phyloP scores from a whole-genome alignment of 2,113 vertebrate genomes.

The Nibea coibor region DNA sequence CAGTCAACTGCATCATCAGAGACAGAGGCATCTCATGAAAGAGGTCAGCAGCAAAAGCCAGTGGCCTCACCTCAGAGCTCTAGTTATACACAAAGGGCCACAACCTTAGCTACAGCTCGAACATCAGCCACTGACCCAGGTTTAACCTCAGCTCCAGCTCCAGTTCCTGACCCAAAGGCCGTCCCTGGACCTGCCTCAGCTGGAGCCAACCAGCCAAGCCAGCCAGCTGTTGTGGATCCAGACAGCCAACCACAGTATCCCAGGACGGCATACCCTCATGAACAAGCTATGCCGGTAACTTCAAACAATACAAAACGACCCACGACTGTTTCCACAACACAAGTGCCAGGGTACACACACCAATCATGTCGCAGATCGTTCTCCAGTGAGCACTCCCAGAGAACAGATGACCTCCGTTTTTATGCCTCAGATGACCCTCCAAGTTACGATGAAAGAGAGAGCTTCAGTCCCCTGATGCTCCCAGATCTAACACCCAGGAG shows the following conservation, averaged over 20 bases:
- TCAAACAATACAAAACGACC: constrained; percentile 65
- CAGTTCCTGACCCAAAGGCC: constrained; percentile 29
- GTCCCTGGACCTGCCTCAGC: constrained; percentile 18
- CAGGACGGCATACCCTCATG: constrained; percentile 41
- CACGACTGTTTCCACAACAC: constrained; percentile 56
- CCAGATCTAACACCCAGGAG: constrained; percentile 77
- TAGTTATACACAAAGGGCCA: constrained; percentile 66
- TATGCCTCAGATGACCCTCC: constrained; percentile 85
- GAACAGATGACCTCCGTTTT: constrained; percentile 69
- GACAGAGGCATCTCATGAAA: constrained; percentile 49
- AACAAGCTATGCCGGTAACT: constrained; percentile 47
- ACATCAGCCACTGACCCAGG: constrained; percentile 24
- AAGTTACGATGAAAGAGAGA: constrained; percentile 86
- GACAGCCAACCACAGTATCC: constrained; percentile 55
- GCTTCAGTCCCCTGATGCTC: constrained; percentile 82
- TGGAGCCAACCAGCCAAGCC: constrained; percentile 51
- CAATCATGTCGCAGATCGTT: constrained; percentile 58
- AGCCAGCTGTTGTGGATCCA: constrained; percentile 58
- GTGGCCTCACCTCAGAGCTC: constrained; percentile 50
- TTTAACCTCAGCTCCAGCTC: constrained; percentile 36
- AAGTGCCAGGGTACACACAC: constrained; percentile 60
- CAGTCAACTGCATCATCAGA: constrained; percentile 49
- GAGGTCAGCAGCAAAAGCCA: constrained; percentile 52
- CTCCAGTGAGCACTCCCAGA: constrained; percentile 59
- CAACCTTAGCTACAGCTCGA: constrained; percentile 37